phyloP scores from a whole-genome alignment of 2,888 invertebrate genomes.

The Drosophila antonietae region DNA sequence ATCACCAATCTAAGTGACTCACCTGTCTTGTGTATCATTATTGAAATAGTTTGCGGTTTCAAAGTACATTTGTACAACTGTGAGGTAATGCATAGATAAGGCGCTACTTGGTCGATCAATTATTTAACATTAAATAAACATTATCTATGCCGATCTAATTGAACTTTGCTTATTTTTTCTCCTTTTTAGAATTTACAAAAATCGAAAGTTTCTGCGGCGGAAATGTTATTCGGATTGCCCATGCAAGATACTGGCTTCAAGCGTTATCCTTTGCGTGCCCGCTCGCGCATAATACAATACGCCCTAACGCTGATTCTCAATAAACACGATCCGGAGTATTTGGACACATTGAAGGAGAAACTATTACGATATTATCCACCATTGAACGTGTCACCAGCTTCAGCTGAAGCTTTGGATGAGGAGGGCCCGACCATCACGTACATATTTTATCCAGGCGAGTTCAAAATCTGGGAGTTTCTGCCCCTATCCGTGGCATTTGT shows the following conservation, averaged over 20 bases:
- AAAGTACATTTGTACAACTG: slow-evolving; percentile 10
- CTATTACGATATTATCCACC: slow-evolving; percentile 90
- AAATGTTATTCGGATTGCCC: slow-evolving; percentile 96
- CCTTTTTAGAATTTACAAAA: slow-evolving; percentile 90
- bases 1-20: slow-evolving; percentile 20
- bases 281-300: slow-evolving; percentile 94
- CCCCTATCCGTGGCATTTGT: slow-evolving; percentile 94
- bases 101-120: slow-evolving; percentile 2
- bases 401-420: slow-evolving; percentile 26
- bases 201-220: slow-evolving; percentile 92
- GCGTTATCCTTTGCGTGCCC: slow-evolving; percentile 92
- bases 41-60: background rate
- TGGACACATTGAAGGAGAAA: slow-evolving; percentile 90
- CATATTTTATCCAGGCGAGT: slow-evolving; percentile 95
- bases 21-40: slow-evolving; percentile 5
- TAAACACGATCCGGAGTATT: slow-evolving; percentile 91
- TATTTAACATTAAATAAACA: slow-evolving; percentile 3
- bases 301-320: slow-evolving; percentile 95
- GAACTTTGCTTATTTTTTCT: slow-evolving; percentile 6
- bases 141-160: slow-evolving; percentile 21
- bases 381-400: slow-evolving; percentile 81
- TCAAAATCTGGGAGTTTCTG: slow-evolving; percentile 92
- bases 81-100: slow-evolving; percentile 30
- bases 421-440: slow-evolving; percentile 85
- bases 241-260: slow-evolving; percentile 96